A percentile compares a stretch with the other conserved stretches of the same genome.
Conservation (phyloP, 1,140 invertebrate genomes). For the Drusus annulatus region DNA sequence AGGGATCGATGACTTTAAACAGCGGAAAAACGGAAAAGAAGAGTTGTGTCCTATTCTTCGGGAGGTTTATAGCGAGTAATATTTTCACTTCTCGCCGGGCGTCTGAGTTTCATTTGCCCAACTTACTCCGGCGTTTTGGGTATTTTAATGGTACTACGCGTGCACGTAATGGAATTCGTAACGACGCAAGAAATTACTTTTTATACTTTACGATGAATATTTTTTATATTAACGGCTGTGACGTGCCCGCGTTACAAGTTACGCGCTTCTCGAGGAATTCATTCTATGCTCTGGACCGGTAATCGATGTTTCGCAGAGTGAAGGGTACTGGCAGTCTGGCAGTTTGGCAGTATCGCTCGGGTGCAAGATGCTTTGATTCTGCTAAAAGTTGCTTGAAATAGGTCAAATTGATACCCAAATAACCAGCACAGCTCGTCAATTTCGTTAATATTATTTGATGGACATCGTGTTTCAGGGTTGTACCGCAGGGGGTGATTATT, state of each 20-base stretch:
- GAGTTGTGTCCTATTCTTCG: background rate
- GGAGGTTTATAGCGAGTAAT: constrained; percentile 12
- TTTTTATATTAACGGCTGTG: constrained; percentile 12
- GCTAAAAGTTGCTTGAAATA: background rate
- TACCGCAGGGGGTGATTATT: too few relatives aligned
- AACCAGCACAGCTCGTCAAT: background rate
- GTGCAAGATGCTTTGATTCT: background rate
- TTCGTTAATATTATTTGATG: too few relatives aligned
- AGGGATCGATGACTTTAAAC: constrained; percentile 11
- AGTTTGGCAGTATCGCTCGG: too few relatives aligned
- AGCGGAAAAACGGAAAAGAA: constrained; percentile 3
- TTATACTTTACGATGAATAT: constrained; percentile 12
- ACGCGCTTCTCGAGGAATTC: background rate
- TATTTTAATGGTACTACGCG: constrained; percentile 19
- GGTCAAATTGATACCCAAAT: background rate
- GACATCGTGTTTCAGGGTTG: too few relatives aligned
- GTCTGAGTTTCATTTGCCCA: background rate
- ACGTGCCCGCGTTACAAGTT: constrained; percentile 15
- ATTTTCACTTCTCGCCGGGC: background rate
- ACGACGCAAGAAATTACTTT: constrained; percentile 11
- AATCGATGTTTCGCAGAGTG: background rate
- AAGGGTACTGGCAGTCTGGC: too few relatives aligned
- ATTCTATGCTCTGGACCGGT: background rate
- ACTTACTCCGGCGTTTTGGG: background rate
- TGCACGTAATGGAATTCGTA: constrained; percentile 5